phyloP scores from a whole-genome alignment of 1,140 invertebrate genomes.

The Holotrichia oblita region DNA sequence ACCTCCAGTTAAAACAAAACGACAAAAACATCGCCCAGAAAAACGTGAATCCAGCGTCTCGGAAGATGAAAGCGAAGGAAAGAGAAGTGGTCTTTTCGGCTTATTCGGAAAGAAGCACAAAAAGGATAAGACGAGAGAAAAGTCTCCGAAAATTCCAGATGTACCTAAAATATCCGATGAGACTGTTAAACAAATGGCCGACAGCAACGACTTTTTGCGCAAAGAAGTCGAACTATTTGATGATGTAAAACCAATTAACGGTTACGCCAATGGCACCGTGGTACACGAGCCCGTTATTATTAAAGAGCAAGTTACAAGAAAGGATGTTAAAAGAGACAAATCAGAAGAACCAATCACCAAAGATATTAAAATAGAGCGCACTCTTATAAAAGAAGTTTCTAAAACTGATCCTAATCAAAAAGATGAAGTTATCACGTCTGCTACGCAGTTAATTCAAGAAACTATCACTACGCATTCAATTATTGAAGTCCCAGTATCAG shows the following conservation, averaged over 20 bases:
- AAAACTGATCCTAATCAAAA: not conserved
- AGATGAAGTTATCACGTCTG: not conserved
- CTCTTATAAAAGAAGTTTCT: not conserved
- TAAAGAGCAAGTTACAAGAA: constrained; percentile 10
- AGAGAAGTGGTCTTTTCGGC: constrained; percentile 40
- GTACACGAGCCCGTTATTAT: constrained; percentile 27
- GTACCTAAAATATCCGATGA: constrained; percentile 25
- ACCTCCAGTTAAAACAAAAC: constrained; percentile 18
- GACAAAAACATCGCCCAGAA: not conserved
- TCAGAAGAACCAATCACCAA: not conserved
- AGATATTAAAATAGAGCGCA: constrained; percentile 9
- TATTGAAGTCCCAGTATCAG: not conserved
- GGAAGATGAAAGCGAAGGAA: constrained; percentile 23
- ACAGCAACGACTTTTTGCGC: constrained; percentile 47
- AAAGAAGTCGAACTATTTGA: constrained; percentile 45
- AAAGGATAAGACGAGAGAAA: constrained; percentile 28
- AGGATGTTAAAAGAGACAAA: not conserved
- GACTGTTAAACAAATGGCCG: constrained; percentile 25
- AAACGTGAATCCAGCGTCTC: constrained; percentile 41
- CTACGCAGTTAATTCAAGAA: not conserved
- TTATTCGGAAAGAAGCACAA: constrained; percentile 41
- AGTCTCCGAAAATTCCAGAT: not conserved
- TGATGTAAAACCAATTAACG: constrained; percentile 38
- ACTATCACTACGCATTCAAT: not conserved
- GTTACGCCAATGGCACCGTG: not conserved